Evolutionary conservation across 37 sponge, comb jelly and placozoan species (phyloP).

Genomic region (Crambe crambe): DNA sequence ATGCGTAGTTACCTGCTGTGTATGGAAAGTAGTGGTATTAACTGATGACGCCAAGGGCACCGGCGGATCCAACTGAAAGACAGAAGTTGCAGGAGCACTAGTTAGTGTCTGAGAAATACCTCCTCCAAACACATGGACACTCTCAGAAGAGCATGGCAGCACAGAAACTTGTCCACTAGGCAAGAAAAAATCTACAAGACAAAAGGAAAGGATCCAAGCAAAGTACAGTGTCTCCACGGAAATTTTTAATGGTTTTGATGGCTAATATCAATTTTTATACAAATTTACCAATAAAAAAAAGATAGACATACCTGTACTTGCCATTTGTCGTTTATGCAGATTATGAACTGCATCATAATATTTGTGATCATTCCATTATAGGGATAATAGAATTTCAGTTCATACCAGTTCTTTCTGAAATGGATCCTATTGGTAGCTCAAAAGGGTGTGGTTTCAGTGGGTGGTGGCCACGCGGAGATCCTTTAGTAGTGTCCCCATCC

Average conservation of each 20-base stretch:
- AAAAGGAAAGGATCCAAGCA: neutral
- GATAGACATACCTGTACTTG: too few species aligned
- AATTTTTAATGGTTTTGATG: too few species aligned
- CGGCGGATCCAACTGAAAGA: conserved; percentile 23
- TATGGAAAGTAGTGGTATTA: conserved; percentile 11
- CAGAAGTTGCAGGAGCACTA: too few species aligned
- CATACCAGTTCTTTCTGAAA: conserved; percentile 29
- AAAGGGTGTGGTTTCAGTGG: conserved; percentile 20
- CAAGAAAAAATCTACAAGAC: neutral
- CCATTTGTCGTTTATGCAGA: too few species aligned
- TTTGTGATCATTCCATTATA: neutral
- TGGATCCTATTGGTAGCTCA: conserved; percentile 44
- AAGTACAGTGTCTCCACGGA: too few species aligned
- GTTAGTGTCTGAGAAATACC: neutral
- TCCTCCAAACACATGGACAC: neutral
- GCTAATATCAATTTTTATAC: neutral
- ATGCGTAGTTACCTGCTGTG: neutral
- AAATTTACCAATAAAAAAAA: neutral
- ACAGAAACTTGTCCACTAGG: conserved; percentile 13
- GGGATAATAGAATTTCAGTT: neutral
- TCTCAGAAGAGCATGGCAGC: neutral
- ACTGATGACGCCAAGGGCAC: conserved; percentile 56
- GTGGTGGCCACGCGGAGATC: neutral
- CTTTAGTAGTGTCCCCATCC: conserved; percentile 6
- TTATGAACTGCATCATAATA: neutral